These are phyloP conservation scores for Eudyptes chrysolophus DNA, from an alignment of 2,113 vertebrate genomes.

Conservation along the genomic window DNA sequence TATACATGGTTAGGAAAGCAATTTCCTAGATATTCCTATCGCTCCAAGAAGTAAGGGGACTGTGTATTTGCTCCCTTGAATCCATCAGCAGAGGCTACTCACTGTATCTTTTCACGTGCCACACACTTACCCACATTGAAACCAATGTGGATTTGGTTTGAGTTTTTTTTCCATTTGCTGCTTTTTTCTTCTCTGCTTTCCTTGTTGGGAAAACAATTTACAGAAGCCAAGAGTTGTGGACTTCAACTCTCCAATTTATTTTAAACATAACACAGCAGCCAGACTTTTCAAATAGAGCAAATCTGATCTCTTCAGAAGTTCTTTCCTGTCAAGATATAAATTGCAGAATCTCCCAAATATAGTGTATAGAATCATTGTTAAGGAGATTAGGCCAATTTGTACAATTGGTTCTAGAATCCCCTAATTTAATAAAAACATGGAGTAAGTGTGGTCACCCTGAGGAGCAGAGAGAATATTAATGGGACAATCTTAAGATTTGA, in stretches of 20 bases:
- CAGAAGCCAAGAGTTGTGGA: background rate
- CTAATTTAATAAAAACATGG: slow-evolving; percentile 2
- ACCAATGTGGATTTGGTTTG: background rate
- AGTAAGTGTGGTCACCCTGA: background rate
- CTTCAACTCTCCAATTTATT: background rate
- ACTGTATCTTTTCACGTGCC: background rate
- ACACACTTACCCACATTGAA: background rate
- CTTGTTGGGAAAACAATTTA: background rate
- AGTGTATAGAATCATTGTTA: background rate
- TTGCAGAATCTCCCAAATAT: background rate
- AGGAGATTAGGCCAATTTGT: background rate
- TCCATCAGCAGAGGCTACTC: background rate
- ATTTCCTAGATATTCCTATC: background rate
- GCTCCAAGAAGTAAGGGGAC: background rate
- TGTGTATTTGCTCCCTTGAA: background rate
- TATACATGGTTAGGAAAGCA: background rate
- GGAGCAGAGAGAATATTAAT: slow-evolving; percentile 25
- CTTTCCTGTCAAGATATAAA: background rate
- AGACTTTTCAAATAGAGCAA: background rate
- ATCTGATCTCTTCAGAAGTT: background rate
- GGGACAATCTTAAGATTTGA: background rate
- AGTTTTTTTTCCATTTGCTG: background rate
- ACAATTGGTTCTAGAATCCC: background rate
- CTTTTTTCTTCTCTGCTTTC: background rate
- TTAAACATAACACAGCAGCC: background rate